phyloP scores from a whole-genome alignment of 2,888 invertebrate genomes.

The Drosophila barbarae region DNA sequence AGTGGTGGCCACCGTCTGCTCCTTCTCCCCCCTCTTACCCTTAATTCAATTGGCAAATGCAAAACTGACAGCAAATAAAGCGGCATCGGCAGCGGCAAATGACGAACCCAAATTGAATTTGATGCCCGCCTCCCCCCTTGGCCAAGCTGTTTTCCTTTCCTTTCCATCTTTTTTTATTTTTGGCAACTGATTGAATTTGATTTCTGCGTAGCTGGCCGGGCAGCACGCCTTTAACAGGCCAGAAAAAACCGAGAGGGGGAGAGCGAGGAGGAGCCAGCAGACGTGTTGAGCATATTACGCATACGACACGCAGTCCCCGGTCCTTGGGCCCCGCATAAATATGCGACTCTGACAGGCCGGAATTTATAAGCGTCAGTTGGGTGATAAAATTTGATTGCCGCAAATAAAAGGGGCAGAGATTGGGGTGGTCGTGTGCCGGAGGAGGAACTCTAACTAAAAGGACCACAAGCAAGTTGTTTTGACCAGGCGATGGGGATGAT shows the following conservation, averaged over 20 bases:
- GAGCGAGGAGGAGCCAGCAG: background rate
- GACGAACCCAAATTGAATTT: conserved; percentile 60
- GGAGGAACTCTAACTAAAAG: background rate
- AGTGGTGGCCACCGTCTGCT: background rate
- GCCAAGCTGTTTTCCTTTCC: conserved; percentile 3
- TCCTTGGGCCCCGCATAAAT: conserved; percentile 49
- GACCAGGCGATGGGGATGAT: background rate
- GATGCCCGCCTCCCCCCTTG: conserved; percentile 20
- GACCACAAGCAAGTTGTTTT: background rate
- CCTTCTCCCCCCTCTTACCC: background rate
- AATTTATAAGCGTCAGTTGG: conserved; percentile 73
- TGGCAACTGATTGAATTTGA: conserved; percentile 44
- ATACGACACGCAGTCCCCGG: conserved; percentile 42
- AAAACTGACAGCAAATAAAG: conserved; percentile 51
- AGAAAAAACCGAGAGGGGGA: background rate
- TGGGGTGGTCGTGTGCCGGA: background rate
- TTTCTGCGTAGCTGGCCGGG: conserved; percentile 22
- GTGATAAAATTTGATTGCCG: conserved; percentile 71
- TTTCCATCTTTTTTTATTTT: background rate
- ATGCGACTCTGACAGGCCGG: conserved; percentile 61
- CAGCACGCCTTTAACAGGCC: conserved; percentile 20
- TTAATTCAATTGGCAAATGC: conserved; percentile 63
- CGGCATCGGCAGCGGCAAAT: conserved; percentile 32
- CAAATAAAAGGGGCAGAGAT: conserved; percentile 56
- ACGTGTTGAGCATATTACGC: conserved; percentile 69